phyloP scores from a whole-genome alignment of 2,888 invertebrate genomes.

The Mallateleia sp. region DNA sequence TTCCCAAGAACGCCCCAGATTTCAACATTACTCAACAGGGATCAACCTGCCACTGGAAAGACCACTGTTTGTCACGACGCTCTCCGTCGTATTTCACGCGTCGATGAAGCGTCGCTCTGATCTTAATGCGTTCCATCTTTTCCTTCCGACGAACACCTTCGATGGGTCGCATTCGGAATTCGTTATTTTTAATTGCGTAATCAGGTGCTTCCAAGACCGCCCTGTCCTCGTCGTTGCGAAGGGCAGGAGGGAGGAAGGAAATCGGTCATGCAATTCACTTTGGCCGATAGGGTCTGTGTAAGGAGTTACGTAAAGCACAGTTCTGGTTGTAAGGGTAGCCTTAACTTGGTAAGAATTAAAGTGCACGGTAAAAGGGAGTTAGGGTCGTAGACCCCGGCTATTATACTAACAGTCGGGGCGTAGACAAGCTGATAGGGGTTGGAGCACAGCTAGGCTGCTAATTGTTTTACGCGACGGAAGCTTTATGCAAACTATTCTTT shows the following conservation, averaged over 20 bases:
- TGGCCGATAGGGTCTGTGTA: constrained; percentile 59
- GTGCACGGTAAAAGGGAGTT: constrained; percentile 84
- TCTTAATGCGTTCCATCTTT: constrained; percentile 28
- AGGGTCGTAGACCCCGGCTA: constrained; percentile 86
- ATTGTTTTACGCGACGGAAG: constrained; percentile 87
- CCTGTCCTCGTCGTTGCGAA: constrained; percentile 27
- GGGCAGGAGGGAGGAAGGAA: no score
- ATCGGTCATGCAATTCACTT: constrained; percentile 76
- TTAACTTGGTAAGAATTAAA: constrained; percentile 88
- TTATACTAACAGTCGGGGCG: constrained; percentile 89
- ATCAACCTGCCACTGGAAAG: constrained; percentile 88
- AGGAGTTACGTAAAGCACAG: constrained; percentile 76
- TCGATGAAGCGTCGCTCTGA: constrained; percentile 76
- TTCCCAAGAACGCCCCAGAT: constrained; percentile 89
- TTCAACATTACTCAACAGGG: constrained; percentile 89
- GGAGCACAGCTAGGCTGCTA: constrained; percentile 84
- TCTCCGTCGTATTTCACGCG: constrained; percentile 82
- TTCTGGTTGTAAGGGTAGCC: constrained; percentile 80
- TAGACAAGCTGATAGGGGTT: constrained; percentile 86
- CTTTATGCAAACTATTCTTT: constrained; percentile 78
- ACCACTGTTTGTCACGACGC: constrained; percentile 86
- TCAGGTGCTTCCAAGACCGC: constrained; percentile 44
- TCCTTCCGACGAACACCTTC: constrained; percentile 8
- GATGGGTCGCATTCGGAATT: background rate
- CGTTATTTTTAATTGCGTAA: constrained; percentile 57